phyloP scores from a whole-genome alignment of 92 coral and sea anemone species.

The Siderastrea radians region DNA sequence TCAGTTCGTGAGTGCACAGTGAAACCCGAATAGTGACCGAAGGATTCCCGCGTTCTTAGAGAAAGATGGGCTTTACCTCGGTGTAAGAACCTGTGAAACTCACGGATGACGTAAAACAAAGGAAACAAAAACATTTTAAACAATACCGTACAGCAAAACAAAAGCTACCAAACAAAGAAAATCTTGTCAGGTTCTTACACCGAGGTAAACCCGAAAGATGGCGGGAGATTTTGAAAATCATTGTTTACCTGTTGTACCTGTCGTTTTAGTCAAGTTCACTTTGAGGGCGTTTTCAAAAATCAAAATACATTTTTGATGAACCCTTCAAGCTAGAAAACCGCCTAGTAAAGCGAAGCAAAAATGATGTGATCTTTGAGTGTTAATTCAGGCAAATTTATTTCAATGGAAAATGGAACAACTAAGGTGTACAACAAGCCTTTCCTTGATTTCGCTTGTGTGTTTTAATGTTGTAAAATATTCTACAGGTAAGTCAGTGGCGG shows the following conservation, averaged over 20 bases:
- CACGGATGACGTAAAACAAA: too few relatives aligned
- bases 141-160: too few relatives aligned
- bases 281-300: not conserved
- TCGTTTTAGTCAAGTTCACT: not conserved
- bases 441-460: not conserved
- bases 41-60: not conserved
- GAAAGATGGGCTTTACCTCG: too few relatives aligned
- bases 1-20: not conserved
- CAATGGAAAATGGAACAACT: not conserved
- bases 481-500: conserved; percentile 43
- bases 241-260: conserved; percentile 7
- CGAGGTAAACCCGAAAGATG: too few relatives aligned
- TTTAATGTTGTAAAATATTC: not conserved
- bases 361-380: conserved; percentile 14
- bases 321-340: conserved; percentile 16
- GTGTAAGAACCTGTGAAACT: too few relatives aligned
- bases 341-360: not conserved
- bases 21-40: not conserved
- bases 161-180: too few relatives aligned
- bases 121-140: too few relatives aligned
- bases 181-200: too few relatives aligned
- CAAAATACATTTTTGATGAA: conserved; percentile 46
- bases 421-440: not conserved
- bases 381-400: not conserved
- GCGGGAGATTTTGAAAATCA: conserved; percentile 8